Evolutionary conservation across 2,888 invertebrate genomes (phyloP).

Genomic region (Euphydryas editha): DNA sequence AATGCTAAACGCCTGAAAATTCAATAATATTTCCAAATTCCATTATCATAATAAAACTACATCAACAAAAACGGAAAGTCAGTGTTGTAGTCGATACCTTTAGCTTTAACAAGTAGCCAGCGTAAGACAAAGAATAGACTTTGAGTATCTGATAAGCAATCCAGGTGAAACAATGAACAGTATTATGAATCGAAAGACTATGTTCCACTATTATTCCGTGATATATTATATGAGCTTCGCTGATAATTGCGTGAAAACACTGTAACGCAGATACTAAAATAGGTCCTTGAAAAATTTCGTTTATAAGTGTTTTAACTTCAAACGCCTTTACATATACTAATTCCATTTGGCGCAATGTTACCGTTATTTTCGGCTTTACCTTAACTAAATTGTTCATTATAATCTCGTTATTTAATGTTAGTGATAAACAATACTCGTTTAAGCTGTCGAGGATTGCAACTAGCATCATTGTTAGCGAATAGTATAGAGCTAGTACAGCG

Average conservation of each 20-base stretch:
- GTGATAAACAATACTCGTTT: constrained; percentile 48
- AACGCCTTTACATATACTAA: constrained; percentile 56
- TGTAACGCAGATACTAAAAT: constrained; percentile 62
- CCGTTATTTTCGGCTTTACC: constrained; percentile 44
- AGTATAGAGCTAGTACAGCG: constrained; percentile 56
- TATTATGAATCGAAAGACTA: constrained; percentile 53
- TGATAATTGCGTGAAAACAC: constrained; percentile 68
- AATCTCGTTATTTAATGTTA: constrained; percentile 40
- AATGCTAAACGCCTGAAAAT: constrained; percentile 62
- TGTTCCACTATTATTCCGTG: constrained; percentile 56
- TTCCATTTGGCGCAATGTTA: constrained; percentile 59
- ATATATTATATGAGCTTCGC: constrained; percentile 67
- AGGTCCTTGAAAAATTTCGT: constrained; percentile 61
- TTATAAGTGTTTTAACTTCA: constrained; percentile 59
- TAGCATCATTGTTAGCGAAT: constrained; percentile 57
- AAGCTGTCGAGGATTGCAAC: constrained; percentile 56
- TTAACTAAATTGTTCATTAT: constrained; percentile 45
- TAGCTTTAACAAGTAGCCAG: constrained; percentile 59
- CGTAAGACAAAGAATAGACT: constrained; percentile 58
- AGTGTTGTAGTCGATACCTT: constrained; percentile 51
- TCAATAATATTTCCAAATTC: neutral
- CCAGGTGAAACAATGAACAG: constrained; percentile 67
- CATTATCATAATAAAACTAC: no score
- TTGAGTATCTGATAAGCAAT: constrained; percentile 67
- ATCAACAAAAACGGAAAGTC: neutral